Percentiles rank a stretch among this genome's conserved stretches.
These are phyloP conservation scores for Psittacula echo DNA, from an alignment of 2,797 vertebrate species.

Conservation along the genomic window DNA sequence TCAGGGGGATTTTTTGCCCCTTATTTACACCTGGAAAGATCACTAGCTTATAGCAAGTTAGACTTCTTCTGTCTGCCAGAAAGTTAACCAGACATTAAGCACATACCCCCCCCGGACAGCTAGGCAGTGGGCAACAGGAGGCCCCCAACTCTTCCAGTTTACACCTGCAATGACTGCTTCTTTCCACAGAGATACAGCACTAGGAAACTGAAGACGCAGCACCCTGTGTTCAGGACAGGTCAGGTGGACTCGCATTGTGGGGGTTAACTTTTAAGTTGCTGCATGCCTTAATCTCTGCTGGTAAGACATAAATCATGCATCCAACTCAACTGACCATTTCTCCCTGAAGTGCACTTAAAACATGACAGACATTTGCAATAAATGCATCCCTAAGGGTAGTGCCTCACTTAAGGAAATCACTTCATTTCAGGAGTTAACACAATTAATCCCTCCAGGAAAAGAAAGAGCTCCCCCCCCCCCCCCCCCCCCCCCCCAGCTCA, in stretches of 20 bases:
- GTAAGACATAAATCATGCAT: background rate
- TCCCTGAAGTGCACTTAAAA: background rate
- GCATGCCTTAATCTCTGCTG: background rate
- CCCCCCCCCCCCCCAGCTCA: background rate
- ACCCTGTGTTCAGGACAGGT: background rate
- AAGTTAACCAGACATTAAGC: background rate
- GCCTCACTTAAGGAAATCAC: background rate
- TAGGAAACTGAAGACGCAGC: background rate
- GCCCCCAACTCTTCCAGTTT: background rate
- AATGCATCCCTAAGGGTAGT: background rate
- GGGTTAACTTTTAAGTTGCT: background rate
- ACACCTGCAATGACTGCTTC: background rate
- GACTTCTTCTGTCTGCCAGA: background rate
- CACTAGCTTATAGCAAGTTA: background rate
- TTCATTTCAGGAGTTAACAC: background rate
- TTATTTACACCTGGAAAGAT: background rate
- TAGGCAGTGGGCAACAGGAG: background rate
- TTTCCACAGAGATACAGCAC: background rate
- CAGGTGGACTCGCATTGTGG: background rate
- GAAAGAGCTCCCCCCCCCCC: background rate
- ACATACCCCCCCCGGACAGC: background rate
- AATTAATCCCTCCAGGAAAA: background rate
- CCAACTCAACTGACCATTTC: background rate
- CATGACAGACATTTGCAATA: background rate
- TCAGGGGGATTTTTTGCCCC: accelerated